Conservation (phyloP, 35 echinoderm and acorn worm genomes). For the Anneissia japonica region DNA sequence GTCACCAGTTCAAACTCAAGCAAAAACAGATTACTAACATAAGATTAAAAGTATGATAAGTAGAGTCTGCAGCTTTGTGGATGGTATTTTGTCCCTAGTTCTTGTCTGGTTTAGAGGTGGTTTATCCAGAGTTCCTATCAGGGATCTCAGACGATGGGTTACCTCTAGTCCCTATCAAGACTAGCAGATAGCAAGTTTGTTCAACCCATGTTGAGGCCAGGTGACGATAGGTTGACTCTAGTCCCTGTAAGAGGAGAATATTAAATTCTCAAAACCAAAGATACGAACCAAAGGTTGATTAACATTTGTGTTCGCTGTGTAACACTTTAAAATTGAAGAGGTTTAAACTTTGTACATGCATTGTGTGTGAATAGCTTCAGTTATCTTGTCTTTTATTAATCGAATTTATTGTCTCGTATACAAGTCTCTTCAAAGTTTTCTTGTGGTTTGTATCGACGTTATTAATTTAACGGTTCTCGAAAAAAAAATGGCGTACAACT, state of each 20-base stretch:
- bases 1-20: not conserved
- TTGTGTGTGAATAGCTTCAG: not conserved
- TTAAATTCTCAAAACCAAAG: not conserved
- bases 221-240: no score
- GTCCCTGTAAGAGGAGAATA: not conserved
- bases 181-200: no score
- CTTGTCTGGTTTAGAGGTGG: no score
- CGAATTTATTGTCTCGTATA: no score
- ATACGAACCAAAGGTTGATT: not conserved
- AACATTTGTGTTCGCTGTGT: not conserved
- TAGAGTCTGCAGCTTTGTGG: no score
- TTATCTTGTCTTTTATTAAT: not conserved
- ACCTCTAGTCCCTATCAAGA: no score
- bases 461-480: not conserved
- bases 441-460: not conserved
- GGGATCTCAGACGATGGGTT: no score
- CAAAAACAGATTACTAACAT: not conserved
- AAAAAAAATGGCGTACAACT: no score
- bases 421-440: not conserved
- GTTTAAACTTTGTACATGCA: not conserved
- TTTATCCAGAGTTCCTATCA: no score
- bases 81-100: no score
- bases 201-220: no score
- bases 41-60: not conserved
- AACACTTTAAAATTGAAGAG: not conserved